These are phyloP conservation scores for Drosophila ohnishii DNA, from an alignment of 1,140 invertebrate species.

Conservation along the genomic window DNA sequence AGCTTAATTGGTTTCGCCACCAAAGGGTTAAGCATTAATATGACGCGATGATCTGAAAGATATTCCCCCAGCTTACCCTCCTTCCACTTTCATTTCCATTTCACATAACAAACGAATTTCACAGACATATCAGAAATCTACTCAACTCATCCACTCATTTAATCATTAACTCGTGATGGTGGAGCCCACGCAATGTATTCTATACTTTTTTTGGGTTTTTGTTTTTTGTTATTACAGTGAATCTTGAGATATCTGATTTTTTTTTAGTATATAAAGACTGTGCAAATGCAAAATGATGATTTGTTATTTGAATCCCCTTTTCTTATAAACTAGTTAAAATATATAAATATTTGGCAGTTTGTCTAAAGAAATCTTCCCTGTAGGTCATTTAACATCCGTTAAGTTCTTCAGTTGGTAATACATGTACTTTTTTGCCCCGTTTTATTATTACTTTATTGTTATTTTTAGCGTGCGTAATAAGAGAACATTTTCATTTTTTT, in stretches of 20 bases:
- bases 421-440: neutral
- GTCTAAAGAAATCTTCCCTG: neutral
- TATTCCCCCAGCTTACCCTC: neutral
- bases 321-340: neutral
- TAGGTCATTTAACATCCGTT: neutral
- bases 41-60: conserved; percentile 28
- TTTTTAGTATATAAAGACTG: no score
- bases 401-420: no score
- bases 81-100: conserved; percentile 7
- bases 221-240: neutral
- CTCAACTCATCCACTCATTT: conserved; percentile 9
- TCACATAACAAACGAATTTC: conserved; percentile 23
- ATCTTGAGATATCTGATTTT: neutral
- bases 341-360: neutral
- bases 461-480: neutral
- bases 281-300: no score
- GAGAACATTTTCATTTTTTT: conserved; percentile 1
- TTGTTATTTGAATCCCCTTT: no score
- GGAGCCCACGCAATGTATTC: conserved; percentile 16
- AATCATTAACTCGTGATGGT: conserved; percentile 10
- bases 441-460: neutral
- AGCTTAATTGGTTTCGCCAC: conserved; percentile 40
- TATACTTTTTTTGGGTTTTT: neutral
- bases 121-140: conserved; percentile 17
- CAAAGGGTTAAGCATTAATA: conserved; percentile 32